Base-by-base conservation (phyloP, 1,140 invertebrate species). In the Magallana ariakensis region DNA sequence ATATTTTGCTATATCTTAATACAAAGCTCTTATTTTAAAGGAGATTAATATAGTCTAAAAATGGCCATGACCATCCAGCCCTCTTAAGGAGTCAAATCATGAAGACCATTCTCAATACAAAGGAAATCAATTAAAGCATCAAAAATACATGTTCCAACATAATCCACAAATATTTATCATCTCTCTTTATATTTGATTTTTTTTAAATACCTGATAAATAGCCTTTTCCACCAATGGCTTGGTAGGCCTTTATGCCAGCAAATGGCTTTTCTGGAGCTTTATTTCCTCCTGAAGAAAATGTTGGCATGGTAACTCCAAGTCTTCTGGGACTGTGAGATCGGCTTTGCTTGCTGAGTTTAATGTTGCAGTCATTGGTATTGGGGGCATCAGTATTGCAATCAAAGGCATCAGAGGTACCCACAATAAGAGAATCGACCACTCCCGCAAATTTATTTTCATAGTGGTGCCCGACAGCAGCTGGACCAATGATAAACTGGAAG, bases 401-500 rank as follows among this genome's bases (percentile, higher is more conserved):
- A 58, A 87, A 91, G 9, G 53, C 60, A 7, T 84, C 22, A 19
- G 87, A 89, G 2, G 66, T 90, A 0, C 93, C 93, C 60, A 94
- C 85, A 15, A 93, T 85, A 0, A 90, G 22, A 19, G 90, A 90
- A 80, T 93, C 83, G 9, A 55, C 56, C 1, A 94, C 83, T 0
- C 19, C 75, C 0, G 90, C 89, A 70, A 10, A 85, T 86, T 93
- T 92, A 53, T 91, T 86, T 22, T 53, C 89, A 80, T 53, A 90
- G 26, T n/a, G 3, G 60, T 93, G 92, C 10, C 13, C n/a, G 9
- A 89, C 19, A 13, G 91, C 66, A 19, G 26, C n/a, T 1, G 93
- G 93, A 1, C 91, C 92, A 70, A 91, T 85, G 4, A 94, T 89
- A 55, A 93, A 87, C 2, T 91, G 85, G 58, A 92, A 92, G 16